phyloP scores from a whole-genome alignment of 92 coral and sea anemone species.

The Muricea muricata region DNA sequence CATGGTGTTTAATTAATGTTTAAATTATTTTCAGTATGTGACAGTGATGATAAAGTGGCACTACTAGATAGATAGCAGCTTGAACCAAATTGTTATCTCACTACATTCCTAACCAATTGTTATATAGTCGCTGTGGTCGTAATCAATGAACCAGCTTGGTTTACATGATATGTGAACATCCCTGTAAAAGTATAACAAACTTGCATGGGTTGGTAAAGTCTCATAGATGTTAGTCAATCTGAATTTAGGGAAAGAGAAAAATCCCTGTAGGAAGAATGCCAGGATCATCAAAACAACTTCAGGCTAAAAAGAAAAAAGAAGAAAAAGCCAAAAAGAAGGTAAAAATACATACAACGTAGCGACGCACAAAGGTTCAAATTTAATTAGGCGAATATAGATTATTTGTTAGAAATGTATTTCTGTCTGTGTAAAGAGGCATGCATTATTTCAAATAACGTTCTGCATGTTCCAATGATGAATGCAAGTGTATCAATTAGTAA shows the following conservation, averaged over 20 bases:
- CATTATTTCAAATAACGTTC: too few relatives aligned
- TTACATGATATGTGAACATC: too few relatives aligned
- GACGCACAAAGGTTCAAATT: constrained; percentile 3
- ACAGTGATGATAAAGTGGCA: too few relatives aligned
- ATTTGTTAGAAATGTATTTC: too few relatives aligned
- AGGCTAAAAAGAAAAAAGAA: constrained; percentile 91
- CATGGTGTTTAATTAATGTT: too few relatives aligned
- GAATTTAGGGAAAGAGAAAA: constrained; percentile 93
- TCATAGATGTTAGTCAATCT: constrained; percentile 90
- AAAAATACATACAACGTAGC: constrained; percentile 20
- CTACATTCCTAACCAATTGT: not conserved
- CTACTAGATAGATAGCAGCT: too few relatives aligned
- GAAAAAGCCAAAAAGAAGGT: constrained; percentile 80
- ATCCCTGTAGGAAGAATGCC: constrained; percentile 93
- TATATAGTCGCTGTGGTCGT: not conserved
- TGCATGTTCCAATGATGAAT: too few relatives aligned
- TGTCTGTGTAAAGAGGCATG: too few relatives aligned
- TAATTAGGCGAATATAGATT: not conserved
- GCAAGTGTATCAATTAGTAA: too few relatives aligned
- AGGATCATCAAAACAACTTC: constrained; percentile 86
- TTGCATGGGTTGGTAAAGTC: constrained; percentile 64
- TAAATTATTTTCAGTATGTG: too few relatives aligned
- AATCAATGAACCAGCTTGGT: not conserved
- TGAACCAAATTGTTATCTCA: not conserved
- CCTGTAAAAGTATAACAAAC: constrained; percentile 31